phyloP scores from a whole-genome alignment of 2,888 invertebrate species.

The Alentia gelatinosa region DNA sequence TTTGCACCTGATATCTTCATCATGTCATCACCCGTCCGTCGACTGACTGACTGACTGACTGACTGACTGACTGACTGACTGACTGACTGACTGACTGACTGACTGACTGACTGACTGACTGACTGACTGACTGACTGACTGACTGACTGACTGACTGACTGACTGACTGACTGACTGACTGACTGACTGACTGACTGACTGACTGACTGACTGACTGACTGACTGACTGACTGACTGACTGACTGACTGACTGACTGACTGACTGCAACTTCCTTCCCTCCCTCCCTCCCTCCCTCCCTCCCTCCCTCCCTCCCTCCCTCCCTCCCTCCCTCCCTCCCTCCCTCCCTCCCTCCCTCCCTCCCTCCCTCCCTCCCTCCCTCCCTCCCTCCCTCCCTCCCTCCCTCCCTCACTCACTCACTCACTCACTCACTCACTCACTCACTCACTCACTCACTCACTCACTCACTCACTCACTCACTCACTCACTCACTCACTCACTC shows the following conservation, averaged over 20 bases:
- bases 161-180: not conserved
- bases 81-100: not conserved
- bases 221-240: not conserved
- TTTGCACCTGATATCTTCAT: too few species aligned
- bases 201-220: not conserved
- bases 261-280: not conserved
- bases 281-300: not conserved
- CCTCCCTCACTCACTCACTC: not conserved
- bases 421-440: not conserved
- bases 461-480: not conserved
- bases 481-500: not conserved
- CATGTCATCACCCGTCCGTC: too few species aligned
- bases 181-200: not conserved
- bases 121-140: not conserved
- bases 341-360: not conserved
- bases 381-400: not conserved
- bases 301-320: not conserved
- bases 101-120: not conserved
- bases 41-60: too few species aligned
- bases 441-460: not conserved
- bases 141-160: not conserved
- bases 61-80: too few species aligned
- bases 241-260: not conserved
- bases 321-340: slow-evolving; percentile 11
- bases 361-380: not conserved